Conservation (phyloP, 2,888 invertebrate species). For the Anoplius nigerrimus region DNA sequence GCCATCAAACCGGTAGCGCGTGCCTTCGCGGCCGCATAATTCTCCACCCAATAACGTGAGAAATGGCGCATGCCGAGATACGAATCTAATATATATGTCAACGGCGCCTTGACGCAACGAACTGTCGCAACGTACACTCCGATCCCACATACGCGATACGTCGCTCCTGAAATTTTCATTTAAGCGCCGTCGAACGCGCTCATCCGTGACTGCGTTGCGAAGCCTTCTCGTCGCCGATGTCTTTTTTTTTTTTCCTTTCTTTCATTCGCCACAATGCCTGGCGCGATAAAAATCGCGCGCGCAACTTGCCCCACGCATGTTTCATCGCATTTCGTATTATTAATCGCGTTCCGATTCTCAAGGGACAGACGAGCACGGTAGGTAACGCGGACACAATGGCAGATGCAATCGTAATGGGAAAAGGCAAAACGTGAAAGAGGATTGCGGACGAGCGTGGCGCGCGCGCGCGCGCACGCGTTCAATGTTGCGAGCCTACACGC, state of each 20-base stretch:
- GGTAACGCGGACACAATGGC: constrained; percentile 45
- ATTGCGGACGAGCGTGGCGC: too few species aligned
- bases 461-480: too few species aligned
- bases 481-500: constrained; percentile 2
- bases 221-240: constrained; percentile 36
- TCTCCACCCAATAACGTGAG: too few species aligned
- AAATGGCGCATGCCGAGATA: too few species aligned
- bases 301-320: constrained; percentile 40
- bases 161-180: too few species aligned
- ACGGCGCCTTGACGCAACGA: neutral
- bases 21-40: too few species aligned
- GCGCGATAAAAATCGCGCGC: neutral
- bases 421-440: constrained; percentile 23
- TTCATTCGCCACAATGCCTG: constrained; percentile 10
- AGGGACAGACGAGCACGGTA: constrained; percentile 38
- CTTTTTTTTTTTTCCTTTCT: too few species aligned
- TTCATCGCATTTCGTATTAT: constrained; percentile 45
- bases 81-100: too few species aligned
- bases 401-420: constrained; percentile 55
- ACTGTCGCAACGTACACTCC: too few species aligned
- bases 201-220: neutral
- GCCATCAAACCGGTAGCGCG: too few species aligned
- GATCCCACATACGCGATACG: too few species aligned
- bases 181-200: too few species aligned
- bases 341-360: constrained; percentile 67